Percentiles rank a stretch among this genome's conserved stretches.
These are phyloP conservation scores for Lissocephala sabroskyi DNA, from an alignment of 2,888 invertebrate species.

Conservation along the genomic window DNA sequence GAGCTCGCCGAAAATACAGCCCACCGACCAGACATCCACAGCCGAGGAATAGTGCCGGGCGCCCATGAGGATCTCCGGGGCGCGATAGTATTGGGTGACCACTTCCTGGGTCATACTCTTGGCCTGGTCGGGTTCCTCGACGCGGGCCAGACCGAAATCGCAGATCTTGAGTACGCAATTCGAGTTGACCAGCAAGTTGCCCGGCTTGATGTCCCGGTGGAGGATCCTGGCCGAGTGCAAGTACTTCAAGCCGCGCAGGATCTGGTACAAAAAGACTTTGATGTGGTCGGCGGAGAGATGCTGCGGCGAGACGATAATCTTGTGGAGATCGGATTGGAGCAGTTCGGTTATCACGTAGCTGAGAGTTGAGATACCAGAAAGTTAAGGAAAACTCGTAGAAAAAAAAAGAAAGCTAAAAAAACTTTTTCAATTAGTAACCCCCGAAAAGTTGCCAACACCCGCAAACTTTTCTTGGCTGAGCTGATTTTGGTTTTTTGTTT, in stretches of 20 bases:
- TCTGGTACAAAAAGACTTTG: slow-evolving; percentile 99
- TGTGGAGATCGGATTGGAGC: slow-evolving; percentile 99
- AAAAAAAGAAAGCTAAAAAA: slow-evolving; percentile 9
- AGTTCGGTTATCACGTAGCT: slow-evolving; percentile 99
- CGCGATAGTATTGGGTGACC: slow-evolving; percentile 99
- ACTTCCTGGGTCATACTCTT: slow-evolving; percentile 99
- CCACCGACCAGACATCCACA: slow-evolving; percentile 99
- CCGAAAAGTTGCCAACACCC: slow-evolving; percentile 23
- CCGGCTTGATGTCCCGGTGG: slow-evolving; percentile 99
- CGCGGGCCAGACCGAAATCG: slow-evolving; percentile 98
- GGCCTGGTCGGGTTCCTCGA: slow-evolving; percentile 94
- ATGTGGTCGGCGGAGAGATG: slow-evolving; percentile 99
- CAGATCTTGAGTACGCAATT: slow-evolving; percentile 99
- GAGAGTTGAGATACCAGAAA: too few relatives aligned
- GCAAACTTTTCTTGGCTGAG: slow-evolving; percentile 18
- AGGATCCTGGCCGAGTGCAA: slow-evolving; percentile 98
- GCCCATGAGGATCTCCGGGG: slow-evolving; percentile 99
- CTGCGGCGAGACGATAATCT: slow-evolving; percentile 99
- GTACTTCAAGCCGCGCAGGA: slow-evolving; percentile 99
- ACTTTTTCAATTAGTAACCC: slow-evolving; percentile 53
- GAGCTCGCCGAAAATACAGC: slow-evolving; percentile 99
- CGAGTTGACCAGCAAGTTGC: slow-evolving; percentile 98
- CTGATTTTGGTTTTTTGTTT: slow-evolving; percentile 27
- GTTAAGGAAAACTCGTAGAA: slow-evolving; percentile 27
- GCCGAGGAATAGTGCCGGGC: slow-evolving; percentile 97